Evolutionary conservation across 2,113 vertebrate species (phyloP), one percentile per base, ranked within the genome.

Genomic region (Syngnathus typhle): DNA sequence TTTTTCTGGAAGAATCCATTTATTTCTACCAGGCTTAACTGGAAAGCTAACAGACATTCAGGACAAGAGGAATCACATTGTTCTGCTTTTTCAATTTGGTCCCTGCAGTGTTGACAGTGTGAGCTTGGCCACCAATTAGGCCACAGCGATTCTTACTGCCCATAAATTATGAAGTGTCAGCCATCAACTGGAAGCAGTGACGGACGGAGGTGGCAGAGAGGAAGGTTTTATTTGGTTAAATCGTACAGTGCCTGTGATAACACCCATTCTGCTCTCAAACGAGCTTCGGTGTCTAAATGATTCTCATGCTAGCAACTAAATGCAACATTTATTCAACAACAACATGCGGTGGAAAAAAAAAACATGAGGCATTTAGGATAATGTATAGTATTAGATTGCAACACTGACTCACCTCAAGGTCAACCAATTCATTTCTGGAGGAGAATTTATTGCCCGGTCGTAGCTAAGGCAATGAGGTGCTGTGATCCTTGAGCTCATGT

Each of bases 151-250:
- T 82, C 81, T 81, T 79, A 68, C 74, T 75, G 78, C 55, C 62
- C 68, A 87, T 90, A 79, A 90, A 88, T 90, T 89, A 90, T 90
- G 88, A 87, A 89, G 80, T 47, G 52, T 59, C 44, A 64, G 77
- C 73, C 73, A 85, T 86, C 74, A 72, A 85, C 75, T 60, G 12
- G 65, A 72, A 83, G 78, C 68, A 37, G 75, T 67, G 80, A 80
- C 37, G 54, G 74, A 84, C 37, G 54, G 74, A 84, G 75, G 85
- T 60, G 41, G 54, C 44, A 72, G 69, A 63, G 64, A 71, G 68
- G 58, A 59, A 32, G 67, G 72, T 59, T 58, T 39, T n/a, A 60
- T 60, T n/a, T 38, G 37, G 39, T 60, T 60, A 39, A 38, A 60
- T 9, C 18, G 39, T 7, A 61, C 59, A 39, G 16, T 65, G 61